Conservation (phyloP, 2,797 vertebrate species). For the Smutsia gigantea region DNA sequence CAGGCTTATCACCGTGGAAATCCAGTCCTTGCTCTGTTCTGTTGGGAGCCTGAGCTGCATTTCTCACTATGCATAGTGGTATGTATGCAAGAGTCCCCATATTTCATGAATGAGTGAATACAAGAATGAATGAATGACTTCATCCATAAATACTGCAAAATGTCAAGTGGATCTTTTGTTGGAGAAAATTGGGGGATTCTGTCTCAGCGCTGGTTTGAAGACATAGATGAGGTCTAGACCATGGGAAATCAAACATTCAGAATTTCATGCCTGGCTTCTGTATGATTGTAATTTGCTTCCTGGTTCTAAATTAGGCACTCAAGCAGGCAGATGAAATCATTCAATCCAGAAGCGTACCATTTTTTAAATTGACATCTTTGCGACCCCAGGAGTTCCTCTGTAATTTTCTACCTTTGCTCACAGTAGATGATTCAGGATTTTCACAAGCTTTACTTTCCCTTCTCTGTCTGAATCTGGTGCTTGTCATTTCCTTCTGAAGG, state of each 20-base stretch:
- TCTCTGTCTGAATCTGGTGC: not conserved
- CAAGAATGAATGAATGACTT: not conserved
- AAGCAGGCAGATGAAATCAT: conserved; percentile 34
- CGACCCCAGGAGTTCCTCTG: conserved; percentile 3
- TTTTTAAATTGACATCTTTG: conserved; percentile 57
- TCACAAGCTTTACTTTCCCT: not conserved
- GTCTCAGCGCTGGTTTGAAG: not conserved
- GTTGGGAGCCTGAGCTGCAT: not conserved
- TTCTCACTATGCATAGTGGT: not conserved
- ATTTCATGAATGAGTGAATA: not conserved
- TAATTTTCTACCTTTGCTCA: conserved; percentile 49
- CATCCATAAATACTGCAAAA: not conserved
- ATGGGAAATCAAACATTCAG: conserved; percentile 26
- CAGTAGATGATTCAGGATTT: not conserved
- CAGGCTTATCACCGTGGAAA: not conserved
- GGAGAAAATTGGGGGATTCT: not conserved
- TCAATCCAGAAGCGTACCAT: conserved; percentile 31
- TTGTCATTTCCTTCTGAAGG: not conserved
- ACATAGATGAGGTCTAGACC: not conserved
- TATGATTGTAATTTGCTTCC: conserved; percentile 55
- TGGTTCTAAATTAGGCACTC: conserved; percentile 51
- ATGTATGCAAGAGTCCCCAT: not conserved
- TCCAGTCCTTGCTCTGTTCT: not conserved
- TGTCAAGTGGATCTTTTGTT: not conserved
- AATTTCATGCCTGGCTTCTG: conserved; percentile 14